Percentiles rank a stretch among this genome's conserved stretches.
phyloP scores from a whole-genome alignment of 2,888 invertebrate genomes.

The Tanytarsus gracilentus region DNA sequence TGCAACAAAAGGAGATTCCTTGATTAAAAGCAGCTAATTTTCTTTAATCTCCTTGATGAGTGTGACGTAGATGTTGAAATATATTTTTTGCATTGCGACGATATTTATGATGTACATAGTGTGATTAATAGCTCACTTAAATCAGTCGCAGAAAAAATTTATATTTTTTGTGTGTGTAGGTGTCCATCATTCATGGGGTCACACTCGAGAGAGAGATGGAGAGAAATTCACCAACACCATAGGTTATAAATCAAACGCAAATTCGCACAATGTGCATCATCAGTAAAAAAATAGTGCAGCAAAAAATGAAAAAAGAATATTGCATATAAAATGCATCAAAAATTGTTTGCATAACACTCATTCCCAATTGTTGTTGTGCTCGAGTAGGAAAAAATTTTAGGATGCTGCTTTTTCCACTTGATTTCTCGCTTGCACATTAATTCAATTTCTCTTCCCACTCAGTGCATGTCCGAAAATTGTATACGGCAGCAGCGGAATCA shows the following conservation, averaged over 20 bases:
- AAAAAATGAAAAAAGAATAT: neutral
- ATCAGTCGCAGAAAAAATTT: neutral
- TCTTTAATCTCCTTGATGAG: constrained; percentile 5
- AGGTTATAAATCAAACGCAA: constrained; percentile 11
- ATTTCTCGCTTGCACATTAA: constrained; percentile 8
- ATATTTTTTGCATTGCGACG: neutral
- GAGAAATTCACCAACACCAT: constrained; percentile 1
- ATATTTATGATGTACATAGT: neutral
- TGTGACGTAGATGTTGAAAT: neutral
- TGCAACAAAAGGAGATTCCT: neutral
- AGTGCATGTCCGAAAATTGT: neutral
- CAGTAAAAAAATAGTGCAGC: neutral
- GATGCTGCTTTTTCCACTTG: constrained; percentile 11
- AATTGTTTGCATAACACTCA: neutral
- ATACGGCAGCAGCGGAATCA: too few relatives aligned
- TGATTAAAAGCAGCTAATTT: constrained; percentile 10
- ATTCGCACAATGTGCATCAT: constrained; percentile 12
- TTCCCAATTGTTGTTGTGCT: neutral
- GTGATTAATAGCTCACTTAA: neutral
- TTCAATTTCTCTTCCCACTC: neutral
- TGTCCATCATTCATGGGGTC: constrained; percentile 5
- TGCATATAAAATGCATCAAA: neutral
- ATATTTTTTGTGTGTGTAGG: neutral
- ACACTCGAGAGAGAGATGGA: neutral
- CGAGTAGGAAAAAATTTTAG: neutral